Evolutionary conservation across 2,113 vertebrate species (phyloP).

Genomic region (Nesospiza acunhae): DNA sequence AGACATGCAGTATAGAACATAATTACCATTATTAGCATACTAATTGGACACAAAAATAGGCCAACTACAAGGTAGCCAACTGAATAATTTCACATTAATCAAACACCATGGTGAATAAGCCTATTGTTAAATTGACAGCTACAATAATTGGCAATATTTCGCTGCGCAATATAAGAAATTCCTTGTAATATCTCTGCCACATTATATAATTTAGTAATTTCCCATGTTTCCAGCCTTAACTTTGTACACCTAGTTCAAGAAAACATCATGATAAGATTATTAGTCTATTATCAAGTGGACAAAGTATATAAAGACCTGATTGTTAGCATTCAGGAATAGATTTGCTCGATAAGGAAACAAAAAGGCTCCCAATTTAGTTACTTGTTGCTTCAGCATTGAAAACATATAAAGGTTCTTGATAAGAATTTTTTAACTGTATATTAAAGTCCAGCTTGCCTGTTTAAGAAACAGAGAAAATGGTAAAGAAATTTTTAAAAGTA

Average conservation of each 20-base stretch:
- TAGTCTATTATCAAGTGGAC: constrained; percentile 59
- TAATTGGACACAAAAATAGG: constrained; percentile 92
- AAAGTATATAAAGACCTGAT: constrained; percentile 45
- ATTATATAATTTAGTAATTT: constrained; percentile 71
- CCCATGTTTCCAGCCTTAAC: constrained; percentile 50
- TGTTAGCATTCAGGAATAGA: constrained; percentile 56
- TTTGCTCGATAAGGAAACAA: constrained; percentile 53
- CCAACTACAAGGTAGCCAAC: constrained; percentile 89
- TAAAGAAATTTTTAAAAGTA: neutral
- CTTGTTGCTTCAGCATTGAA: constrained; percentile 63
- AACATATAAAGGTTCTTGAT: constrained; percentile 1
- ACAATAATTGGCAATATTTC: constrained; percentile 81
- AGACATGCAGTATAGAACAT: constrained; percentile 88
- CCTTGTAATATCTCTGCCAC: constrained; percentile 48
- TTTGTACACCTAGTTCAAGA: constrained; percentile 57
- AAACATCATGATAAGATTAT: constrained; percentile 62
- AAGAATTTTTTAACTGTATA: constrained; percentile 7
- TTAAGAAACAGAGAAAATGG: neutral
- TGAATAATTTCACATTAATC: constrained; percentile 91
- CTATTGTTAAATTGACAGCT: constrained; percentile 83
- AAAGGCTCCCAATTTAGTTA: constrained; percentile 57
- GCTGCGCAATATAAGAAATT: constrained; percentile 72
- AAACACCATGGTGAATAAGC: constrained; percentile 83
- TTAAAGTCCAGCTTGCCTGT: neutral
- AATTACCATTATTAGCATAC: constrained; percentile 95